Base-by-base conservation (phyloP, 1,140 invertebrate genomes). In the Caenorhabditis latens region DNA sequence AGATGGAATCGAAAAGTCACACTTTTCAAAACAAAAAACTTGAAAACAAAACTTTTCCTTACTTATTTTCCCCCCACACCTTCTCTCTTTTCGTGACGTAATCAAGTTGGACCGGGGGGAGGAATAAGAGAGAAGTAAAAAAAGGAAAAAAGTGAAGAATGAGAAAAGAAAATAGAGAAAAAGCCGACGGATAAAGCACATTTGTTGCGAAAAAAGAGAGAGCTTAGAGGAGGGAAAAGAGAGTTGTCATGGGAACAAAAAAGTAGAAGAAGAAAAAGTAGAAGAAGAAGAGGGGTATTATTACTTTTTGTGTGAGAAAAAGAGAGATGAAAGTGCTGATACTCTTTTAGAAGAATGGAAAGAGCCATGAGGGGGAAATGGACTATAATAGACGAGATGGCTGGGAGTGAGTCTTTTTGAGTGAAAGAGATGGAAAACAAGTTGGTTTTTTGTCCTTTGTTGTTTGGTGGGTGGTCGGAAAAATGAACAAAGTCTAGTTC, bases 161-260 rank as follows among this genome's bases (percentile, higher is more conserved):
- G 16, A 46, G 24, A 24, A 46, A n/a, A 11, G 24, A 24, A 79
- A 50, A 19, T 32, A 46, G 24, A 32, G 46, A 24, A 71, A 79
- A 79, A 79, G 71, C 71, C 71, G 71, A 50, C 71, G 71, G 71
- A 79, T 79, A 79, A 79, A 79, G 71, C 71, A 79, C 71, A 79
- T 79, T 79, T 79, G 71, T 79, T 79, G 71, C 71, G 71, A 79
- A 79, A 79, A 79, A 32, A 2, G 32, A 32, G 32, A 32, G 32
- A 32, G 32, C 32, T 32, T 32, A 50, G 46, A 53, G 71, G 46
- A 53, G 40, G 50, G 50, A 53, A 11, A 9, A 53, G 50, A 14
- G 50, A 16, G 71, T 79, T 79, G 71, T 24, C 71, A 79, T 50
- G 71, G 71, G n/a, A 79, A 79, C 71, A 32, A 32, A 46, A 14